Percentiles rank a stretch among this genome's conserved stretches.
These are phyloP conservation scores for Standfussiana lucernea DNA, from an alignment of 2,888 invertebrate genomes.

Conservation along the genomic window DNA sequence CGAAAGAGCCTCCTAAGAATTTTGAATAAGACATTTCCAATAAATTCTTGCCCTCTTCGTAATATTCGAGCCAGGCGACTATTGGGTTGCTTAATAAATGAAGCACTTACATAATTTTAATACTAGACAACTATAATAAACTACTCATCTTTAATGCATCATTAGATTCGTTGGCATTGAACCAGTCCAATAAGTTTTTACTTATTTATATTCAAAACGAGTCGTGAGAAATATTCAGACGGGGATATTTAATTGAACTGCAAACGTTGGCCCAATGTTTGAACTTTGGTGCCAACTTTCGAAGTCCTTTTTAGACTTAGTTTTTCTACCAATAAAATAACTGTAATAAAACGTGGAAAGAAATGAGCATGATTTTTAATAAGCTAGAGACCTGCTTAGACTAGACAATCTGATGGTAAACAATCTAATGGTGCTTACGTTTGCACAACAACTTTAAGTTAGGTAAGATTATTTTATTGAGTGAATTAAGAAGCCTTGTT, in stretches of 20 bases:
- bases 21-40: background rate
- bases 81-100: background rate
- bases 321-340: background rate
- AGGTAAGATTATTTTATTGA: background rate
- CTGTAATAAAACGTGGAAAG: background rate
- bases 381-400: background rate
- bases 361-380: background rate
- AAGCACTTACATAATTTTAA: background rate
- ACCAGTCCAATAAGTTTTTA: conserved; percentile 37
- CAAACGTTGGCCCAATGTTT: conserved; percentile 15
- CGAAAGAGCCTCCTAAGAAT: background rate
- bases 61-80: background rate
- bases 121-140: background rate
- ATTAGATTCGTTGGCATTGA: conserved; percentile 29
- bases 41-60: background rate
- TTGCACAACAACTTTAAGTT: no score
- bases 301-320: background rate
- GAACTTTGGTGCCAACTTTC: conserved; percentile 12
- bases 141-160: conserved; percentile 34
- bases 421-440: background rate
- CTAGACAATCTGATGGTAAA: no score
- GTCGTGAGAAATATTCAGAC: conserved; percentile 35
- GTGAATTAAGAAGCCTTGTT: background rate
- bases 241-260: conserved; percentile 23
- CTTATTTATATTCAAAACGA: conserved; percentile 48